Base-by-base conservation (phyloP, 1,140 invertebrate genomes). In the Drosophila grimshawi region DNA sequence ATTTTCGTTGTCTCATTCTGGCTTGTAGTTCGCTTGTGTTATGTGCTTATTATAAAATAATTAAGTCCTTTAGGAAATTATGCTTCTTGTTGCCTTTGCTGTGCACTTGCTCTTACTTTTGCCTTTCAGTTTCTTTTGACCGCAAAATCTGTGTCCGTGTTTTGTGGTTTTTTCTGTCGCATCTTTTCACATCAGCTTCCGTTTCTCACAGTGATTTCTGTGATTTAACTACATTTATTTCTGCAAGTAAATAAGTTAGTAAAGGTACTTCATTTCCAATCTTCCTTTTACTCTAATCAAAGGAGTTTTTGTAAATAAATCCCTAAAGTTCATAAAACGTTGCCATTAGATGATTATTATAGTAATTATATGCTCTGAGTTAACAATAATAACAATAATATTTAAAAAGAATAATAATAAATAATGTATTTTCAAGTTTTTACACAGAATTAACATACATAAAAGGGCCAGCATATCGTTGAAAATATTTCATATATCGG, bases 11-110 rank as follows among this genome's bases (percentile, higher is more conserved):
- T 37, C 3, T 19, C 27, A 3, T 27, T 53, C 19, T 46, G 71
- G 48, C 55, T 57, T 70, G 66, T 53, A 63, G 62, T 56, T 49
- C 57, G 59, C 63, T 61, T 77, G 85, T 86, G 72, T 82, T 86
- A 83, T 83, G 83, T 82, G 80, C 83, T 86, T 83, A 86, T 86
- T 86, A 88, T 86, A 86, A 86, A 86, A 86, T 86, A 86, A 86
- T 86, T 86, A 86, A 86, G 83, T 86, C 83, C 83, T 86, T 86
- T 86, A 86, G 83, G 83, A 86, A 83, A 86, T 86, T 83, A 83
- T 86, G 75, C 80, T 86, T 86, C 59, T 86, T 88, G 72, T 78
- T 83, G 72, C 45, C 46, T 41, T 65, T 65, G 5, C 48, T 76
- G 64, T 60, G 61, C 41, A 49, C 65, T 59, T 70, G 68, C 56